Evolutionary conservation across 2,888 invertebrate genomes (phyloP).

Genomic region (Pseudococcus viburni): DNA sequence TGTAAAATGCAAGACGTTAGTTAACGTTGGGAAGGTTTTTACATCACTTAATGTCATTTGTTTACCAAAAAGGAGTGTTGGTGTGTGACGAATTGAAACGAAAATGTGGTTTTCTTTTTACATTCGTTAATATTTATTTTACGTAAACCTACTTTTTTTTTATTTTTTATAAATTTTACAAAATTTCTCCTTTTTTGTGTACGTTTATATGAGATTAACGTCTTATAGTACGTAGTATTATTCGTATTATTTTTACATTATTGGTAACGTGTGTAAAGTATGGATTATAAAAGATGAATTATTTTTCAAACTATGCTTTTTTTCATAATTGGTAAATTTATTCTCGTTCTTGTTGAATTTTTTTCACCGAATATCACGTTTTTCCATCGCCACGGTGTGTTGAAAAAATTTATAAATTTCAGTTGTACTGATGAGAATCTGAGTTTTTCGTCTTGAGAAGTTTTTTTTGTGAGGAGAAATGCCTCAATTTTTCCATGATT

Average conservation of each 20-base stretch:
- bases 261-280: constrained; percentile 2
- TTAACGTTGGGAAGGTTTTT: neutral
- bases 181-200: neutral
- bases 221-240: constrained; percentile 23
- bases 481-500: too few species aligned
- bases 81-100: neutral
- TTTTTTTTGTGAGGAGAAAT: too few species aligned
- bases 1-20: neutral
- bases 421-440: too few species aligned
- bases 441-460: too few species aligned
- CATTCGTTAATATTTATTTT: constrained; percentile 47
- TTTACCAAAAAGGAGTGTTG: neutral
- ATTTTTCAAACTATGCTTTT: neutral
- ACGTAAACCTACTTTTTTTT: neutral
- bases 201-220: constrained; percentile 5
- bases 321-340: neutral
- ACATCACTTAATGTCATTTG: constrained; percentile 1
- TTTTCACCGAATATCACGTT: too few species aligned
- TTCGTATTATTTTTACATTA: constrained; percentile 6
- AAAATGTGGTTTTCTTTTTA: constrained; percentile 46
- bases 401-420: too few species aligned
- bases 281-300: neutral
- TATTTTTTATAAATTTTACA: constrained; percentile 2
- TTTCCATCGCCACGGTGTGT: too few species aligned
- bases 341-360: too few species aligned